Base-by-base conservation (phyloP, 2,797 vertebrate genomes). In the Cossypha polioptera region DNA sequence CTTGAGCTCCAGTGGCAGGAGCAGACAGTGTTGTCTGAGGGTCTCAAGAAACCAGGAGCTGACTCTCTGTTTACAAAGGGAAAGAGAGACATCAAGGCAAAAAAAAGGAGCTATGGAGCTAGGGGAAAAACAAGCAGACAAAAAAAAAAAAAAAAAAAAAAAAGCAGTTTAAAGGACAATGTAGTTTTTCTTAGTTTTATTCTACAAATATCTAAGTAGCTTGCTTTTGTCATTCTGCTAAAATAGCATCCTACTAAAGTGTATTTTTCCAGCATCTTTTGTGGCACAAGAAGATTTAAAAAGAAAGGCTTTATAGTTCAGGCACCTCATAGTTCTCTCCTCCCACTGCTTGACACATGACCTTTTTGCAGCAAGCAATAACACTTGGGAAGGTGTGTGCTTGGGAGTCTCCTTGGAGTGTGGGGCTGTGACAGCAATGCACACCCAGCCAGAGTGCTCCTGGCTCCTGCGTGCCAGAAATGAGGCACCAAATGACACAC, bases 311-410 rank as follows among this genome's bases (percentile, higher is more conserved):
- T 72, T 62, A 24, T 18, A 69, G 54, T 31, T 81, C 58, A 74
- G 81, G 71, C 7, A 73, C 22, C 33, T 79, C 36, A 31, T 7
- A 79, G 83, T 54, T 62, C 36, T 87, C 62, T 50, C 36, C 5
- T 54, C 12, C 24, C 51, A 21, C 10, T 38, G 55, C 35, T 48
- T 45, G 53, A 82, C 77, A 36, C 45, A 7, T 6, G 29, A 47
- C 26, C 2, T 0, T 67, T 82, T 28, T 57, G 48, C 61, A 79
- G 28, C 31, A 38, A 54, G 24, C 0, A 0, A 21, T 54, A 33
- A 35, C 54, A 33, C 50, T 22, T 13, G 29, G 80, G 63, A 79
- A 66, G 1, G 6, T 0, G 0, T 85, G 91, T 85, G 33, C 59
- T 36, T 66, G 59, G 40, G 40, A 68, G n/a, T 62, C 20, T 22